Percentiles rank a stretch among this genome's conserved stretches.
These are phyloP conservation scores for Sesamia nonagrioides DNA, from an alignment of 1,140 invertebrate genomes.

Conservation along the genomic window DNA sequence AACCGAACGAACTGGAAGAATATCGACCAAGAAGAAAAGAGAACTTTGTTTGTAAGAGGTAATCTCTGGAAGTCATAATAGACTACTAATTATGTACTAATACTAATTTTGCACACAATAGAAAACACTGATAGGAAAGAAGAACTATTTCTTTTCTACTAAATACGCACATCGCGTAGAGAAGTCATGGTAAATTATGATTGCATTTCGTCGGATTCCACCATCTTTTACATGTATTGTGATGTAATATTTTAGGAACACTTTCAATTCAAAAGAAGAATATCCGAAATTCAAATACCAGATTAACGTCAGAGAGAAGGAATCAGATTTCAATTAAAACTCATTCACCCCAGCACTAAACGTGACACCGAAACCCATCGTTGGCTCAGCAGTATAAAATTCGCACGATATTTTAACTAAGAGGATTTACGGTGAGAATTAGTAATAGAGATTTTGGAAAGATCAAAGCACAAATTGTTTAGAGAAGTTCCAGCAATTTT, in stretches of 20 bases:
- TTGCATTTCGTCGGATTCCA: no score
- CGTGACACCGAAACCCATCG: not conserved
- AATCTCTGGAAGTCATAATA: no score
- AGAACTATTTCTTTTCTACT: no score
- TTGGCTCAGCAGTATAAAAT: not conserved
- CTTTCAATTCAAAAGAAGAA: not conserved
- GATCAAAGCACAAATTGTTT: not conserved
- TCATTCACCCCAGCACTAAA: slow-evolving; percentile 12
- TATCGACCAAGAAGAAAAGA: no score
- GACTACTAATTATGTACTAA: no score
- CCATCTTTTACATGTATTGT: no score
- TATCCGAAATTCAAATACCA: not conserved
- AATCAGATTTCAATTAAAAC: slow-evolving; percentile 28
- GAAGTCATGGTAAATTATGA: no score
- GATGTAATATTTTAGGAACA: not conserved
- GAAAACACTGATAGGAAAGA: no score
- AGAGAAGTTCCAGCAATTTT: not conserved
- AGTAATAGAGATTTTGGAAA: not conserved
- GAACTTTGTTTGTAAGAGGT: no score
- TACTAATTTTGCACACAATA: no score
- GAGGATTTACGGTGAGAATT: not conserved
- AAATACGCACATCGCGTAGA: no score
- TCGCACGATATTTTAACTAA: not conserved
- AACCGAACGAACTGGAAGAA: no score
- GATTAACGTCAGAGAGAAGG: not conserved